Evolutionary conservation across 2,797 vertebrate genomes (phyloP).

Genomic region (Anolis apletophallus): DNA sequence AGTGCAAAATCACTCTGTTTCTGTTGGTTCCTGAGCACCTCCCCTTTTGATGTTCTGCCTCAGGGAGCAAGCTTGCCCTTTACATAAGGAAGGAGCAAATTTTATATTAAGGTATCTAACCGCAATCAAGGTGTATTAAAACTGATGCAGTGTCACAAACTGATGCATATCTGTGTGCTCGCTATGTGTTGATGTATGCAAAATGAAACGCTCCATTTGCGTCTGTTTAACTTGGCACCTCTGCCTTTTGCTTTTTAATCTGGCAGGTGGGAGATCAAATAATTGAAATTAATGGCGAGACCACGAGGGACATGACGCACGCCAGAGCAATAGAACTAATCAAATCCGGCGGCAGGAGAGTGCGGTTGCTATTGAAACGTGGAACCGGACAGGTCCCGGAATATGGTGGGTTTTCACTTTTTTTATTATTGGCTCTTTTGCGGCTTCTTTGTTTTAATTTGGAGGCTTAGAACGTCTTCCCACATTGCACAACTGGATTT

Average conservation of each 20-base stretch:
- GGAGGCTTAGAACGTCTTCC: background rate
- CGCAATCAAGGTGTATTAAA: background rate
- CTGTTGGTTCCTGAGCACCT: background rate
- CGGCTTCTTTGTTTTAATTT: conserved; percentile 18
- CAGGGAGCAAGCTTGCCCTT: background rate
- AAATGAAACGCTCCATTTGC: conserved; percentile 58
- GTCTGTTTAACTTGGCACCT: conserved; percentile 62
- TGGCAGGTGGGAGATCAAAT: conserved; percentile 97
- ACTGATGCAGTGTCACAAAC: no score
- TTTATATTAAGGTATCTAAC: conserved; percentile 56
- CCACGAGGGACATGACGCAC: conserved; percentile 96
- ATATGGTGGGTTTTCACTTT: conserved; percentile 89
- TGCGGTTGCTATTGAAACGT: conserved; percentile 92
- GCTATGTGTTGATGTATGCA: conserved; percentile 40
- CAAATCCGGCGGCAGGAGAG: conserved; percentile 94
- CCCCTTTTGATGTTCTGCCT: background rate
- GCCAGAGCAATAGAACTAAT: conserved; percentile 97
- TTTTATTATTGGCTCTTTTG: background rate
- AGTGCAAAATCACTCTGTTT: background rate
- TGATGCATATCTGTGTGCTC: background rate
- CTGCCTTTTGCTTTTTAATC: conserved; percentile 30
- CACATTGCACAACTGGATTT: background rate
- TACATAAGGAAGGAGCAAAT: conserved; percentile 60
- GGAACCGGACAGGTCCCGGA: conserved; percentile 98
- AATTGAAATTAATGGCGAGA: conserved; percentile 99